Base-by-base conservation (phyloP, 2,797 vertebrate species). In the Helarctos malayanus region DNA sequence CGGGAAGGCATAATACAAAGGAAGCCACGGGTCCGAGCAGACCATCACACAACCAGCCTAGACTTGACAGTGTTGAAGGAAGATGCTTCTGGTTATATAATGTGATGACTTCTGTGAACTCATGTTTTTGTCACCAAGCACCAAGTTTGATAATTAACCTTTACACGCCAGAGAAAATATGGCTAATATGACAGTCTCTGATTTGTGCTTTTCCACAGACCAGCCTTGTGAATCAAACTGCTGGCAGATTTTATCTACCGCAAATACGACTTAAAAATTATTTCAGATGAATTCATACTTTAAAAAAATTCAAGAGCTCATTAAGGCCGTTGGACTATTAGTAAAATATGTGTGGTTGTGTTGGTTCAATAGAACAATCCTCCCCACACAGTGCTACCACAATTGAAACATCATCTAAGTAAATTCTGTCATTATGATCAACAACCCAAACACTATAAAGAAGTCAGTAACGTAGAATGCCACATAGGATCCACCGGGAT, bases 371-470 rank as follows among this genome's bases (percentile, higher is more conserved):
- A 68, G n/a, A 82, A 88, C 16, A 91, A 63, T 38, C 35, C 38
- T 23, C n/a, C 47, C 2, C 27, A n/a, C 41, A 57, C 35, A 69
- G 3, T 15, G 32, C 9, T n/a, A 69, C 10, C 27, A 25, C 11
- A 32, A 49, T 68, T 7, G 63, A 94, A 96, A 94, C n/a, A 84
- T 41, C 57, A 76, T 13, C 52, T 88, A 75, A 88, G 56, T 88
- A 47, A 76, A 56, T 86, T 47, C 79, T 92, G 79, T 35, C 32
- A 41, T 32, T 29, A 65, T 12, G 14, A 73, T 35, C 29, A 54
- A 52, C 19, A 69, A 35, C 11, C 25, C 12, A 65, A 87, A 82
- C 5, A 57, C 21, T 15, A 23, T 61, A 91, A 56, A 73, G 56
- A 83, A 87, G 19, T 54, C 15, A 78, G 2, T 93, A 35, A 81